Evolutionary conservation across 2,113 vertebrate genomes (phyloP).

Genomic region (Abramis brama): DNA sequence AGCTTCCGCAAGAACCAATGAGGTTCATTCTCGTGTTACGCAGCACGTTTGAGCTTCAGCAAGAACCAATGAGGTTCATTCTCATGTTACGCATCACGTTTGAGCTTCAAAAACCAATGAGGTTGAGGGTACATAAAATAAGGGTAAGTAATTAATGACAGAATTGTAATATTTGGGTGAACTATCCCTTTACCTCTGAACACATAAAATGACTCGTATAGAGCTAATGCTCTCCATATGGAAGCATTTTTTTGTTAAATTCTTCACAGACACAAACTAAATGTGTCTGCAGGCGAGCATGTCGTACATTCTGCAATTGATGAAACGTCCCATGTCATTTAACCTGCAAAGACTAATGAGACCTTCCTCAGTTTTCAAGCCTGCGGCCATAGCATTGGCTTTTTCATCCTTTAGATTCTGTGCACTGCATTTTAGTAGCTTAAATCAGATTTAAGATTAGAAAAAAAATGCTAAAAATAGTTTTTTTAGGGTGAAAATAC

Average conservation of each 20-base stretch:
- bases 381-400: not conserved
- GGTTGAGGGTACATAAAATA: too few relatives aligned
- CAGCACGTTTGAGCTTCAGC: too few relatives aligned
- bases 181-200: not conserved
- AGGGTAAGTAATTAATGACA: too few relatives aligned
- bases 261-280: slow-evolving; percentile 16
- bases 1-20: too few relatives aligned
- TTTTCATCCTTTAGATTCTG: not conserved
- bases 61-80: too few relatives aligned
- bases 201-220: slow-evolving; percentile 9
- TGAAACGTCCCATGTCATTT: slow-evolving; percentile 39
- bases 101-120: too few relatives aligned
- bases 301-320: not conserved
- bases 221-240: slow-evolving; percentile 28
- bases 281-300: not conserved
- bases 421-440: not conserved
- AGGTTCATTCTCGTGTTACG: too few relatives aligned
- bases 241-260: slow-evolving; percentile 12
- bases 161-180: too few relatives aligned
- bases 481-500: not conserved
- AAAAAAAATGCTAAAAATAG: not conserved
- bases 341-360: slow-evolving; percentile 38
- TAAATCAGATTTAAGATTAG: not conserved
- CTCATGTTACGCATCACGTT: too few relatives aligned
- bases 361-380: not conserved